A percentile compares a stretch with the other conserved stretches of the same genome.
Conservation (phyloP, 2,888 invertebrate genomes). For the Leptopterna dolabrata region DNA sequence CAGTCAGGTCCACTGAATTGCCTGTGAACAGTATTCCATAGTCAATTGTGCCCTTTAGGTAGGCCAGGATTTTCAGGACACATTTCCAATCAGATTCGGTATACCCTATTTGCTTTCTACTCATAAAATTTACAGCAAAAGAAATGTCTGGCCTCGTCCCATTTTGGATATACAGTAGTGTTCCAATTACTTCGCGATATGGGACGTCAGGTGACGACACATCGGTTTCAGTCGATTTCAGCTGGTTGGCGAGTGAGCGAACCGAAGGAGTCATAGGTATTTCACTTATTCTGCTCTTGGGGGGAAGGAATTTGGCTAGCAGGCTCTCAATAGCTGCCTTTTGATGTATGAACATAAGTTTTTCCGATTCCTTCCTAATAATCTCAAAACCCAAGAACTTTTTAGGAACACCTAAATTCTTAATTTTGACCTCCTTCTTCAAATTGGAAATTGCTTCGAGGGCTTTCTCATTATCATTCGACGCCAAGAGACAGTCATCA, state of each 20-base stretch:
- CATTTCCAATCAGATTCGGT: not conserved
- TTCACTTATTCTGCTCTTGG: not conserved
- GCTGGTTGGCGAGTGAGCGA: not conserved
- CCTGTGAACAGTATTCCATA: not conserved
- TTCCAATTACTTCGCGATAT: not conserved
- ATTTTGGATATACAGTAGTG: not conserved
- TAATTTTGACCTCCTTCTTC: not conserved
- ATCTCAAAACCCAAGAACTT: constrained; percentile 1
- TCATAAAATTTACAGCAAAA: not conserved
- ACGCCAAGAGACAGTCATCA: not conserved
- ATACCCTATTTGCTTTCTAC: not conserved
- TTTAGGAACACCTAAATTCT: not conserved
- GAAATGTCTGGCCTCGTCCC: constrained; percentile 1
- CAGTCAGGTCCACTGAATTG: not conserved
- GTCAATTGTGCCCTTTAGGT: not conserved
- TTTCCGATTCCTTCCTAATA: not conserved
- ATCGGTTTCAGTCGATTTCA: not conserved
- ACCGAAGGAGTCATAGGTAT: not conserved
- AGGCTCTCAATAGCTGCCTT: not conserved
- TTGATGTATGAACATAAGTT: not conserved
- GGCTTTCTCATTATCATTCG: not conserved
- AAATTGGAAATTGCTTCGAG: not conserved
- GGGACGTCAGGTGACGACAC: not conserved
- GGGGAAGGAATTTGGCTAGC: not conserved
- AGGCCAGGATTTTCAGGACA: not conserved